These are phyloP conservation scores for Bambusicola thoracicus DNA, from an alignment of 2,113 vertebrate genomes.

Conservation along the genomic window DNA sequence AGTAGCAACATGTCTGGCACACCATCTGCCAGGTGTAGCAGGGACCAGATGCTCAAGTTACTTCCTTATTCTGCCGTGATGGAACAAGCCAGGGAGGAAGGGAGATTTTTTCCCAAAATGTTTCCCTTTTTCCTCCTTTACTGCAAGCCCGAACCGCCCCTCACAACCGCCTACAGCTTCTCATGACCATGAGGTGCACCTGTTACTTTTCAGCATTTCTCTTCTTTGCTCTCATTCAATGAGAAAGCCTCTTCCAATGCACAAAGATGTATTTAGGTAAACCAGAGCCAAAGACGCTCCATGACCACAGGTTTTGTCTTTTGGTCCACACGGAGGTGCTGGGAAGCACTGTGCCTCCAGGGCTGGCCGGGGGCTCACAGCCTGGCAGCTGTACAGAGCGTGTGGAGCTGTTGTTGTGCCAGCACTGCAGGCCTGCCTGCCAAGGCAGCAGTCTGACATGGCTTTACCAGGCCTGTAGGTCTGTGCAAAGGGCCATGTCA, in stretches of 20 bases:
- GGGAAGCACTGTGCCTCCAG: neutral
- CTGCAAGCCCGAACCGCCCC: neutral
- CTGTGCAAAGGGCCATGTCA: neutral
- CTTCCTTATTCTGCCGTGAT: neutral
- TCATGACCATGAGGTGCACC: neutral
- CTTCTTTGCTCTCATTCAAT: neutral
- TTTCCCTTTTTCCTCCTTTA: neutral
- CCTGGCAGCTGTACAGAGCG: neutral
- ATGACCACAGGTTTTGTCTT: too few relatives aligned
- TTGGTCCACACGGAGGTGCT: neutral
- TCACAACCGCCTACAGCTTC: neutral
- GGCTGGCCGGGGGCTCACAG: too few relatives aligned
- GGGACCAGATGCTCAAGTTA: neutral
- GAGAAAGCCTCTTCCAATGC: neutral
- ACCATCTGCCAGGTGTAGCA: constrained; percentile 2
- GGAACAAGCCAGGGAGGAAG: neutral
- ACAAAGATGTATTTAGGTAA: neutral
- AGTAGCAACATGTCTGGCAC: neutral
- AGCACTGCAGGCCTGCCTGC: neutral
- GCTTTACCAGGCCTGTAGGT: neutral
- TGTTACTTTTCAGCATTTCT: neutral
- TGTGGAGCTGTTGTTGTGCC: neutral
- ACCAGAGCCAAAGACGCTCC: neutral
- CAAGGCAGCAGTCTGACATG: neutral
- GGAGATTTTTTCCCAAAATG: neutral